These are phyloP conservation scores for Sinocyclocheilus maitianheensis DNA, from an alignment of 2,113 vertebrate genomes.

Conservation along the genomic window DNA sequence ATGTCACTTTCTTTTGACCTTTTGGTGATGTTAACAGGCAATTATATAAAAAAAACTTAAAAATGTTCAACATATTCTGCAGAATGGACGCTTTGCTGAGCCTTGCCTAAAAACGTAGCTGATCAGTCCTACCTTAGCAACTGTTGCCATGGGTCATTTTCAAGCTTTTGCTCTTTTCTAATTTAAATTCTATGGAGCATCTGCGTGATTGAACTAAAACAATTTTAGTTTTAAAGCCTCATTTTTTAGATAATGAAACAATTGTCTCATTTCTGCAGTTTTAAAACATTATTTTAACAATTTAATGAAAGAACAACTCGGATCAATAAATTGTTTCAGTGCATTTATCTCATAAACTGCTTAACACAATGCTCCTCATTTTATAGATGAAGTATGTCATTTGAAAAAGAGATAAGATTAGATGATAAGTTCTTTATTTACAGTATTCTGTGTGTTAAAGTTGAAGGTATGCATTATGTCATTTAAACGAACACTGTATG, in stretches of 20 bases:
- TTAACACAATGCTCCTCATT: neutral
- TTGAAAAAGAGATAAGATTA: neutral
- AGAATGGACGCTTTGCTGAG: neutral
- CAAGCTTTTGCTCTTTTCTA: no score
- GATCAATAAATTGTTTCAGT: no score
- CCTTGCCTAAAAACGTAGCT: neutral
- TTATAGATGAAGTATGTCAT: no score
- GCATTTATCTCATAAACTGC: no score
- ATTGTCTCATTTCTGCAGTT: neutral
- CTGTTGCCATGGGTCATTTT: no score
- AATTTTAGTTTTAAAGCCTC: neutral
- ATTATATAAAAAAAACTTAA: neutral
- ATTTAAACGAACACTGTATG: no score
- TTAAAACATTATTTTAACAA: neutral
- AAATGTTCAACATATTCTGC: neutral
- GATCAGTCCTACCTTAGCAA: neutral
- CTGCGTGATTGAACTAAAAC: neutral
- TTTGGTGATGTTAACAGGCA: neutral
- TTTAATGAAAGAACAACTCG: neutral
- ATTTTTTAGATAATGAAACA: neutral
- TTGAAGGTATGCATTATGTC: no score
- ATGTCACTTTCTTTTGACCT: neutral
- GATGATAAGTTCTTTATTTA: neutral
- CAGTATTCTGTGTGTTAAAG: neutral
- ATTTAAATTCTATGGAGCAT: no score